Percentiles rank a stretch among this genome's conserved stretches.
These are phyloP conservation scores for Diadumene lineata DNA, from an alignment of 92 coral and sea anemone species.

Conservation along the genomic window DNA sequence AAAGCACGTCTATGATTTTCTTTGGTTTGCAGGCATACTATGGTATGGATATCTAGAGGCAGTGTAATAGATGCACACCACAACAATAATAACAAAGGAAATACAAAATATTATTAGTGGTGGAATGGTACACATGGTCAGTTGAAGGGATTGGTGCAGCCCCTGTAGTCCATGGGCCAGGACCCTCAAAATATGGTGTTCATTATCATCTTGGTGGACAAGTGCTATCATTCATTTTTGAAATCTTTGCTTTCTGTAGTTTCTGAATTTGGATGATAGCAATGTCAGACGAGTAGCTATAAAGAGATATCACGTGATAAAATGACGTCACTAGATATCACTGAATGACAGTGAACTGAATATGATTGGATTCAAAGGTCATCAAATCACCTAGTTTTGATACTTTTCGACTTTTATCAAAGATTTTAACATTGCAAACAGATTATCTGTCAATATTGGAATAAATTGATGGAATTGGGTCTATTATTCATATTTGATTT, in stretches of 20 bases:
- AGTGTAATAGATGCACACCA: too few species aligned
- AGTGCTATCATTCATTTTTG: constrained; percentile 48
- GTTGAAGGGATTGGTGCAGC: too few species aligned
- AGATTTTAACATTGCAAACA: constrained; percentile 26
- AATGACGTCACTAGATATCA: constrained; percentile 31
- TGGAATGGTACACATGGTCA: too few species aligned
- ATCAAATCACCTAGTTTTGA: too few species aligned
- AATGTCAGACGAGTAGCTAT: constrained; percentile 30
- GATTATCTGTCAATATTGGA: constrained; percentile 32
- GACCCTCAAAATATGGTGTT: constrained; percentile 54
- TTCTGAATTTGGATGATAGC: constrained; percentile 30
- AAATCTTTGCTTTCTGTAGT: constrained; percentile 36
- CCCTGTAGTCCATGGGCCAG: constrained; percentile 61
- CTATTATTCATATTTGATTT: not conserved
- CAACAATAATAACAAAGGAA: too few species aligned
- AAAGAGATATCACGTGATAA: constrained; percentile 31
- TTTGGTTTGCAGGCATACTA: too few species aligned
- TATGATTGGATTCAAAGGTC: too few species aligned
- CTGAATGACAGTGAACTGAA: not conserved
- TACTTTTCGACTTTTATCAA: too few species aligned
- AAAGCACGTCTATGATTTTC: too few species aligned
- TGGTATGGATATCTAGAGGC: too few species aligned
- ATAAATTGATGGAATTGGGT: constrained; percentile 36
- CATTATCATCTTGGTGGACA: constrained; percentile 46
- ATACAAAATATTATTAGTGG: too few species aligned